Evolutionary conservation across 2,888 invertebrate species (phyloP).

Genomic region (Kuschelorhynchus macadamiae): DNA sequence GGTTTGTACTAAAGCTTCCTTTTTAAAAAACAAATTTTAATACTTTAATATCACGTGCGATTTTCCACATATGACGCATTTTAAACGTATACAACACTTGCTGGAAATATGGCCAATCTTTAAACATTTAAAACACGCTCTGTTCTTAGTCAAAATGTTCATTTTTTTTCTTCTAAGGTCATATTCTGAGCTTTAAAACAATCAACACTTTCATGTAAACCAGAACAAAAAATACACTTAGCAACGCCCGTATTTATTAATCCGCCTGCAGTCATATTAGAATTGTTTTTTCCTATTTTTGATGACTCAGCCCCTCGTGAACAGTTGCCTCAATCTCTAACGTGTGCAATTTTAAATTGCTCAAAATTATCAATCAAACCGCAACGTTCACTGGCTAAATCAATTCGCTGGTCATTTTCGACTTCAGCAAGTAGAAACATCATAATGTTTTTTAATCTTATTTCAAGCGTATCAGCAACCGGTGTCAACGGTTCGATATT

Average conservation of each 20-base stretch:
- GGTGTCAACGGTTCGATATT: too few relatives aligned
- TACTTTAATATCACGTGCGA: background rate
- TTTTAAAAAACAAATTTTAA: background rate
- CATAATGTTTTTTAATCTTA: constrained; percentile 21
- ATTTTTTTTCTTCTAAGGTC: background rate
- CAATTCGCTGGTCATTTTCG: constrained; percentile 29
- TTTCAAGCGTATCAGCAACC: constrained; percentile 1
- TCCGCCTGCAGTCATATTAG: background rate
- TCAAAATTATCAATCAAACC: constrained; percentile 14
- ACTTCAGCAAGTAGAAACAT: constrained; percentile 18
- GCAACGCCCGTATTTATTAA: background rate
- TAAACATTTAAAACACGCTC: background rate
- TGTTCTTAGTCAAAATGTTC: background rate
- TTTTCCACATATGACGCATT: background rate
- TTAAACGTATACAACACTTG: background rate
- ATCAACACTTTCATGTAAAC: background rate
- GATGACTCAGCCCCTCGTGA: background rate
- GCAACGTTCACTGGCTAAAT: constrained; percentile 27
- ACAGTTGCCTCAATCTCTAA: background rate
- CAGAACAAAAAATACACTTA: constrained; percentile 1
- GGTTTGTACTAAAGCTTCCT: background rate
- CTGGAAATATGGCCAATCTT: background rate
- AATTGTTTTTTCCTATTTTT: background rate
- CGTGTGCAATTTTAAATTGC: background rate
- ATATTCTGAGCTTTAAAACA: constrained; percentile 4